Base-by-base conservation (phyloP, 2,797 vertebrate genomes). In the Pseudochaenichthys georgianus region DNA sequence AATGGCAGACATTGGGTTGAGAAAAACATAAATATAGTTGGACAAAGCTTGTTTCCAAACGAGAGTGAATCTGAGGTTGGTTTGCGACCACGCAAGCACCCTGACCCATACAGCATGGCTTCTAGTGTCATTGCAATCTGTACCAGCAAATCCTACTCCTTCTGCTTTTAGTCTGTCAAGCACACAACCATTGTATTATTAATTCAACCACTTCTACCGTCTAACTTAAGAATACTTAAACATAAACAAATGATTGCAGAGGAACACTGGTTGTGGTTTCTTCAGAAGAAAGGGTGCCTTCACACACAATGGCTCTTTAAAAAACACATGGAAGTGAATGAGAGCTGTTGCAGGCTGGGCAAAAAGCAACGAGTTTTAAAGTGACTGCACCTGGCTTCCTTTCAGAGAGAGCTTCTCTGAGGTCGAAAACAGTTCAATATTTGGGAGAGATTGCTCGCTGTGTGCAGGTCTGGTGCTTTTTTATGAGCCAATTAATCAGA, bases 301-400 rank as follows among this genome's bases (percentile, higher is more conserved):
- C 23, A 52, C 64, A 74, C 64, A 74, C 50, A 74, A 75, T 64
- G 34, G 17, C 15, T 73, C 41, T 74, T 82, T 45, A 38, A 38
- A 48, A 78, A 54, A 31, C 64, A 66, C 21, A 71, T 72, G 46
- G 74, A 76, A 68, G 61, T 52, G 43, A 68, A 70, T 58, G 50
- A 82, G 76, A 65, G 52, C 59, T 50, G 13, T 41, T 73, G 67
- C 54, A 66, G 69, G 59, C 66, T 31, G 52, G 61, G 73, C 28
- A 0, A 70, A 72, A 77, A 82, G 70, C 74, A 78, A 66, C 17
- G 28, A 45, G 52, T 51, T 66, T 69, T 84, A 85, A 83, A 80
- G 75, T 41, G 0, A 9, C 64, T 75, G 75, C 78, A 89, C 86
- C 83, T 88, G 88, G 78, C 74, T 48, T 77, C 52, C 57, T 75